Evolutionary conservation across 2,888 invertebrate species (phyloP).

Genomic region (Byasa hedistus): DNA sequence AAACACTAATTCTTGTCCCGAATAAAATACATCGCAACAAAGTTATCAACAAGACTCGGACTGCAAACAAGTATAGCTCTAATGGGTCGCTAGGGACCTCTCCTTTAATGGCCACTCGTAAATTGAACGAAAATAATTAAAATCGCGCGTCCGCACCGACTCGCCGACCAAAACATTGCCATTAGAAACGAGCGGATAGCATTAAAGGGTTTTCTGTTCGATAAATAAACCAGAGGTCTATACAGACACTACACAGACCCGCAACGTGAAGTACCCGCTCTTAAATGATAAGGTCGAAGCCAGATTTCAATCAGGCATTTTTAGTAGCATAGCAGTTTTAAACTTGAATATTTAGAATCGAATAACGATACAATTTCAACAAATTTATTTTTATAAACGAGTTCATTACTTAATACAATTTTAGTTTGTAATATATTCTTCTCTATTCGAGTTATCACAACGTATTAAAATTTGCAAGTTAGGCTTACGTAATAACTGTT

Average conservation of each 20-base stretch:
- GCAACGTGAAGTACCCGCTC: no score
- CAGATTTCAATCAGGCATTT: no score
- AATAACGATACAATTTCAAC: no score
- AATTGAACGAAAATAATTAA: conserved; percentile 80
- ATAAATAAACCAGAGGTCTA: conserved; percentile 66
- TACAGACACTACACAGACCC: conserved; percentile 19
- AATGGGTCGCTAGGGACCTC: conserved; percentile 71
- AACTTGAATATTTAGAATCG: no score
- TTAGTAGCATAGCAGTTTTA: no score
- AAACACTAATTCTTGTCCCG: conserved; percentile 63
- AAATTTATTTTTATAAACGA: no score
- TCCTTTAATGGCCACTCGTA: conserved; percentile 78
- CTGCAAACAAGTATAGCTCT: conserved; percentile 59
- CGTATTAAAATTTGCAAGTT: no score
- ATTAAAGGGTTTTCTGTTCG: conserved; percentile 69
- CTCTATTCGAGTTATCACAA: no score
- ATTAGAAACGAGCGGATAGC: conserved; percentile 62
- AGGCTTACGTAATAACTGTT: no score
- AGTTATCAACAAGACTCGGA: conserved; percentile 75
- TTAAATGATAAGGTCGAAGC: no score
- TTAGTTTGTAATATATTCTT: no score
- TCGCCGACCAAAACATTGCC: conserved; percentile 71
- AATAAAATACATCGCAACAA: conserved; percentile 71
- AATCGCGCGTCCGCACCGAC: conserved; percentile 65
- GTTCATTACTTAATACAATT: no score